A percentile compares a stretch with the other conserved stretches of the same genome.
Evolutionary conservation across 2,888 invertebrate species (phyloP).

Genomic region (Tiphia femorata): DNA sequence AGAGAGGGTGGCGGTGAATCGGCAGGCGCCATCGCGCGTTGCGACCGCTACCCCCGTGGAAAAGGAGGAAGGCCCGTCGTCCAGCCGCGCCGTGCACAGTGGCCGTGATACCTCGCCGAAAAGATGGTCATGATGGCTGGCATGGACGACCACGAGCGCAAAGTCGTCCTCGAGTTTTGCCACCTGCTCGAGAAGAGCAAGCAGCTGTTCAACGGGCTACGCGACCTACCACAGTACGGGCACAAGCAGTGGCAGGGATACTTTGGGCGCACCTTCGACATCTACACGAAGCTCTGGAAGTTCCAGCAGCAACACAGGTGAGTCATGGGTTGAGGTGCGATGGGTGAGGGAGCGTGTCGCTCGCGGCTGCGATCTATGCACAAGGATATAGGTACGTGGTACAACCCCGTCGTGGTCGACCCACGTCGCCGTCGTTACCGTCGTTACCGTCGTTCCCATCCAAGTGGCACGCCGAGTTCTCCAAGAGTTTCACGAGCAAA

Average conservation of each 20-base stretch:
- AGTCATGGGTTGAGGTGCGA: no score
- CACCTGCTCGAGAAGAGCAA: constrained; percentile 97
- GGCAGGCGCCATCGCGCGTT: constrained; percentile 57
- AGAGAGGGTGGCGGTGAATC: constrained; percentile 51
- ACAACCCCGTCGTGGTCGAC: no score
- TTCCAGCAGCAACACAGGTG: constrained; percentile 96
- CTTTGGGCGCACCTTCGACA: constrained; percentile 96
- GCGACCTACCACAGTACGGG: constrained; percentile 96
- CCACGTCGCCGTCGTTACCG: no score
- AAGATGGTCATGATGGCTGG: constrained; percentile 78
- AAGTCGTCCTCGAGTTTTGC: constrained; percentile 95
- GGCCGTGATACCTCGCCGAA: constrained; percentile 52
- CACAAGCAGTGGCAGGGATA: constrained; percentile 98
- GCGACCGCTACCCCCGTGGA: constrained; percentile 54
- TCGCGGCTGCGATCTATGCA: no score
- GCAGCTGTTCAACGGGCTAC: constrained; percentile 96
- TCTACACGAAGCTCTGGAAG: constrained; percentile 97
- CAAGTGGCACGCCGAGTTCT: no score
- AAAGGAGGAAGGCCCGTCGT: constrained; percentile 43
- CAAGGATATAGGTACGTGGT: no score
- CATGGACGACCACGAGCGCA: constrained; percentile 88
- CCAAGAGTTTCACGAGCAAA: no score
- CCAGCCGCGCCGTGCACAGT: no score
- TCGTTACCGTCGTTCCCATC: no score
- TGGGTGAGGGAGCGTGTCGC: no score